Conservation (phyloP, 2,797 vertebrate species). For the Sebastes goodei region DNA sequence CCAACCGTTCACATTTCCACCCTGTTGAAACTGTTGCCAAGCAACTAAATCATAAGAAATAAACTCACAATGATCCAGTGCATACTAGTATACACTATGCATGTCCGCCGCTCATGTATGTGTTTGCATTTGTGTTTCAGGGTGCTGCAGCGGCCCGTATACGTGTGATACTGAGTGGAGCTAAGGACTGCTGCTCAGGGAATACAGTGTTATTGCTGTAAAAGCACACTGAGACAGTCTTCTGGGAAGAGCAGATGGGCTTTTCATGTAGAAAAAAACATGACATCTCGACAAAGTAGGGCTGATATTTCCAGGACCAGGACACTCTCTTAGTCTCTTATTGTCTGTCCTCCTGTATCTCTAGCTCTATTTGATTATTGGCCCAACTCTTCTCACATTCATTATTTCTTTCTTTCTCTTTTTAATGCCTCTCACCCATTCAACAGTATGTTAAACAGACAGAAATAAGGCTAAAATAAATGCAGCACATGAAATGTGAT, state of each 20-base stretch:
- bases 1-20: conserved; percentile 55
- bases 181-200: conserved; percentile 62
- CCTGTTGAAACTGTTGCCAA: conserved; percentile 66
- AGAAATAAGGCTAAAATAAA: neutral
- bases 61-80: conserved; percentile 38
- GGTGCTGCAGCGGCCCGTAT: conserved; percentile 28
- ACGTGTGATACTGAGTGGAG: conserved; percentile 61
- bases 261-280: conserved; percentile 83
- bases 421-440: neutral
- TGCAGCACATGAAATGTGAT: neutral
- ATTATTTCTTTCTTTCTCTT: neutral
- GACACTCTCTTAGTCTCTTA: conserved; percentile 27
- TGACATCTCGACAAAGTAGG: conserved; percentile 71
- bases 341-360: conserved; percentile 18
- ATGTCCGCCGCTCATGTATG: conserved; percentile 10
- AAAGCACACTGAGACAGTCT: conserved; percentile 70
- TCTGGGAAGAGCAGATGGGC: conserved; percentile 80
- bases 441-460: neutral
- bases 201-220: conserved; percentile 73
- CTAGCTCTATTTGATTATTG: neutral
- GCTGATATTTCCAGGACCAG: conserved; percentile 61
- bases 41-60: conserved; percentile 70
- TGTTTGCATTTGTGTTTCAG: conserved; percentile 43
- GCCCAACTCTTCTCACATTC: neutral
- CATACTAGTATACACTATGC: neutral